Base-by-base conservation (phyloP, 2,888 invertebrate species). In the Cryptosula pallasiana region DNA sequence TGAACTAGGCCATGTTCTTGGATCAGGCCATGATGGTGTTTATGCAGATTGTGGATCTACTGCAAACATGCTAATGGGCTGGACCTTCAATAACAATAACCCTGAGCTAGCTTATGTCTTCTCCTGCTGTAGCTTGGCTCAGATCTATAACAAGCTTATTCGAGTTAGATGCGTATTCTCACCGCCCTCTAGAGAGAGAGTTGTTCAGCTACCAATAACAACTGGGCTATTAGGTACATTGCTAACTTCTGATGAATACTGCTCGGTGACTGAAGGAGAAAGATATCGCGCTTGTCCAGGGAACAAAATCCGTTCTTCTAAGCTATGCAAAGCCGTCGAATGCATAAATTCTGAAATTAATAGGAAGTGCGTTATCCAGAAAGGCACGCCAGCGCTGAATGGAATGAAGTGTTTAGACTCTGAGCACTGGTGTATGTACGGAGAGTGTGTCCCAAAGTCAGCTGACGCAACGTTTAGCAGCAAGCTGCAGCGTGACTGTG, bases 1-100 rank as follows among this genome's bases (percentile, higher is more conserved):
- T 32, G 63, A 63, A 32, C 32, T 63, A 16, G 63, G 63, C 2
- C 63, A 63, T 63, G 32, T 63, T 25, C 32, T 63, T 63, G 63
- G 63, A 5, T 25, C 63, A 13, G 63, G 32, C 13, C 63, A 63
- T 63, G 63, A 63, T 32, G 63, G 63, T 32, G 25, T 63, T 20
- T 63, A 32, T 63, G 27, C 9, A 13, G 63, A 63, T 32, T 63
- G 63, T 32, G 63, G 63, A 13, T 63, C 63, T 32, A 63, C 63
- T 9, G n/a, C 32, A 16, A 32, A 63, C n/a, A 63, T 63, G 63
- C 32, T 63, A 13, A 63, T 63, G 63, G 63, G 63, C 20, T 25
- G 9, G 27, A 63, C 63, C 9, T 63, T 63, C n/a, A 63, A 63
- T n/a, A 63, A 32, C 3, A n/a, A 63, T 29, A 63, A 63, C n/a